Base-by-base conservation (phyloP, 35 echinoderm and acorn worm species). In the Amphiura filiformis region DNA sequence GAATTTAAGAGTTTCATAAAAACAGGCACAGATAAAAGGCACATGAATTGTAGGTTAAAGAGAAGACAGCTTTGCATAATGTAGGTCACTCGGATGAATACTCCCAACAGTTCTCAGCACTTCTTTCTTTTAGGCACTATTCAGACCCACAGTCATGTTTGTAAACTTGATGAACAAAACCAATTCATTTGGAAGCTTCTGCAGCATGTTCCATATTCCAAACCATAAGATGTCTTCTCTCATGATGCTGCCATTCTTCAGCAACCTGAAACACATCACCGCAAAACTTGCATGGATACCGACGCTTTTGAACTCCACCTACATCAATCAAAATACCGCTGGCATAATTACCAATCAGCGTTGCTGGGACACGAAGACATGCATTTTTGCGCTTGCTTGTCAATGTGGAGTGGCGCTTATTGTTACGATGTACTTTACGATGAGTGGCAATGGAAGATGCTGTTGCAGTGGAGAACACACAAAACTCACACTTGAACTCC, bases 401-500 rank as follows among this genome's bases (percentile, higher is more conserved):
- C 26, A 57, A 34, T 12, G 49, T 26, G 52, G 34, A n/a, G 34
- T 75, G 26, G 49, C 83, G 83, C 15, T 61, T 37, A 14, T 23
- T 36, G 36, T 38, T 57, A 1, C 80, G 57, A 56, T 93, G 91
- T 2, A 93, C 56, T 75, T 83, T 83, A 1, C 80, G 61, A 56
- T 93, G 91, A 56, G 84, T 88, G 26, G 91, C 83, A 41, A 93
- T 37, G 17, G 85, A 86, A 17, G 91, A 88, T 0, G 85, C 80
- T n/a, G 86, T 93, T 15, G 91, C 36, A 0, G 85, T 82, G 0
- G 94, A 96, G 65, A 92, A 96, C 61, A 96, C 83, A 39, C 94
- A 96, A 35, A 89, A 78, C 65, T 90, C 82, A 77, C 94, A 96
- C 61, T 96, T 92, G 82, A 92, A 92, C 39, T 87, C 64, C 81